These are phyloP conservation scores for Lobophora halterata DNA, from an alignment of 2,888 invertebrate species.

Conservation along the genomic window DNA sequence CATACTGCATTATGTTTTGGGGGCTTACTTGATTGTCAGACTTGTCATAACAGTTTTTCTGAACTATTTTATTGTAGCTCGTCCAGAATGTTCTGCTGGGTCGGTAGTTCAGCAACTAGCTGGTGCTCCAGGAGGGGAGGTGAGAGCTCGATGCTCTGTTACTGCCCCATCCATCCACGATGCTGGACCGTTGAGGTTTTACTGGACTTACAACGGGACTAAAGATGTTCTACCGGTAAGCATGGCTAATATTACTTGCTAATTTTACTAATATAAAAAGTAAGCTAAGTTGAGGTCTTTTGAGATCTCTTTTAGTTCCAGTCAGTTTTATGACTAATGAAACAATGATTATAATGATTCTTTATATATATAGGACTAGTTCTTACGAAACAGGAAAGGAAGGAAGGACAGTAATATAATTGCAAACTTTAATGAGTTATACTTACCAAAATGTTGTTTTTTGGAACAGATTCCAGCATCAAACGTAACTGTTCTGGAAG, in stretches of 20 bases:
- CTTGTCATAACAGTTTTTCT: too few species aligned
- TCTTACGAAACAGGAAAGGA: neutral
- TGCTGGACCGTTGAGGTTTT: conserved; percentile 84
- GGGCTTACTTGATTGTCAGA: too few species aligned
- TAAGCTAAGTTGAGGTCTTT: too few species aligned
- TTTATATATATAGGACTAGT: too few species aligned
- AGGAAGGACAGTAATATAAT: neutral
- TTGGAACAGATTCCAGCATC: conserved; percentile 74
- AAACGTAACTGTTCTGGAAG: conserved; percentile 73
- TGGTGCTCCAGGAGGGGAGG: conserved; percentile 86
- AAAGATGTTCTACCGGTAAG: conserved; percentile 86
- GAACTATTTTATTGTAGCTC: conserved; percentile 81
- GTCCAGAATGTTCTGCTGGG: conserved; percentile 88
- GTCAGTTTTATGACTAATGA: too few species aligned
- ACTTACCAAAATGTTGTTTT: too few species aligned
- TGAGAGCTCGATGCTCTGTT: conserved; percentile 89
- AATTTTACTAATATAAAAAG: too few species aligned
- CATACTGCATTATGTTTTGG: too few species aligned
- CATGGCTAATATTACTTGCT: neutral
- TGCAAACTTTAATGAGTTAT: neutral
- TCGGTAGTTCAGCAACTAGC: conserved; percentile 86
- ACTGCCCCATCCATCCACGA: conserved; percentile 87
- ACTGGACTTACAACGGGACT: conserved; percentile 92
- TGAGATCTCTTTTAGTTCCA: too few species aligned
- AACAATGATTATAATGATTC: too few species aligned